Evolutionary conservation across 30 jellyfish, hydroid and myxozoan genomes (phyloP).

Genomic region (Aurelia aurita complex sp. Pacific): DNA sequence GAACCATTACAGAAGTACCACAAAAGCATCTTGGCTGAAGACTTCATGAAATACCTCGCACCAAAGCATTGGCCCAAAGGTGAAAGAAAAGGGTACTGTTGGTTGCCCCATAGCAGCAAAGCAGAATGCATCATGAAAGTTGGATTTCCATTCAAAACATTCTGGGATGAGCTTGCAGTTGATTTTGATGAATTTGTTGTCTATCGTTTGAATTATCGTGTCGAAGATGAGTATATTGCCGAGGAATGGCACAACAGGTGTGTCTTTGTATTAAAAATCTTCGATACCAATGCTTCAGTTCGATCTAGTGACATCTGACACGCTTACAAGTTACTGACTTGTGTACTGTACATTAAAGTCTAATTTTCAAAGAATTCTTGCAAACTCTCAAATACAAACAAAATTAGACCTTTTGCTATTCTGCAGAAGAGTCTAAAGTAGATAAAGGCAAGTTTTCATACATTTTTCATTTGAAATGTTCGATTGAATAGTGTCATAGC

Average conservation of each 20-base stretch:
- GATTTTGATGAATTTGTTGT: conserved; percentile 52
- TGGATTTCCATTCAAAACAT: conserved; percentile 60
- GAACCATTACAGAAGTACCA: conserved; percentile 50
- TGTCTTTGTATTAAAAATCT: too few species aligned
- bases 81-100: conserved; percentile 49
- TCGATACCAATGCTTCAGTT: too few species aligned
- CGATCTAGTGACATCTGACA: too few species aligned
- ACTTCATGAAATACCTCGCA: conserved; percentile 49
- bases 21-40: conserved; percentile 37
- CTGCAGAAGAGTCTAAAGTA: too few species aligned
- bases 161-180: conserved; percentile 61
- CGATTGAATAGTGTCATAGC: too few species aligned
- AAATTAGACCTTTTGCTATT: too few species aligned
- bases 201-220: conserved; percentile 10
- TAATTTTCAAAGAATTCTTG: too few species aligned
- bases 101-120: conserved; percentile 44
- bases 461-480: too few species aligned
- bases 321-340: too few species aligned
- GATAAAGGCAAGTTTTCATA: too few species aligned
- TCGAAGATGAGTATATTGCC: conserved; percentile 31
- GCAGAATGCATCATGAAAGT: conserved; percentile 39
- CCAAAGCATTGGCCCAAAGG: conserved; percentile 53
- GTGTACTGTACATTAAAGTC: too few species aligned
- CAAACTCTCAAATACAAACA: too few species aligned
- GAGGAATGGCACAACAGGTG: conserved; percentile 50